Evolutionary conservation across 2,888 invertebrate genomes (phyloP).

Genomic region (Acanthosepion pharaonis): DNA sequence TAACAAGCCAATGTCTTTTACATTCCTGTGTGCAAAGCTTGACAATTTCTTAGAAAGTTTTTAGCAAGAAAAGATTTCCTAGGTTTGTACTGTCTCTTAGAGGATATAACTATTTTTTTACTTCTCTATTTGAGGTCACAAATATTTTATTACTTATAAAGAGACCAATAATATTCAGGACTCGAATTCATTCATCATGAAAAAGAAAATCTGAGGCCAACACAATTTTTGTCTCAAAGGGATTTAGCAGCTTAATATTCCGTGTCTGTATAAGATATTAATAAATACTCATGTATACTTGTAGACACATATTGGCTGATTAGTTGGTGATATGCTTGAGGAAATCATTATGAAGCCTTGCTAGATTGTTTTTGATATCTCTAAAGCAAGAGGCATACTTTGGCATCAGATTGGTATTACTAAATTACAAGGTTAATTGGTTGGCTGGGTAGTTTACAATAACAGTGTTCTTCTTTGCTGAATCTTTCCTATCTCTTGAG

Average conservation of each 20-base stretch:
- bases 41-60: background rate
- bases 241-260: background rate
- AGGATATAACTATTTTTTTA: background rate
- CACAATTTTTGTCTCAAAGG: background rate
- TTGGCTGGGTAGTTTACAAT: no score
- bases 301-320: no score
- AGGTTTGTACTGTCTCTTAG: background rate
- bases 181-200: background rate
- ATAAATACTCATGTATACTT: no score
- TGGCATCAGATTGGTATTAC: no score
- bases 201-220: background rate
- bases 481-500: no score
- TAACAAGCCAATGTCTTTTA: background rate
- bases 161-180: background rate
- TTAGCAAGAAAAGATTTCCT: background rate
- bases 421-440: no score
- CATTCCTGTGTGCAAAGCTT: background rate
- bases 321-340: no score
- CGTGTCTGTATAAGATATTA: no score
- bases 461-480: no score
- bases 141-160: background rate
- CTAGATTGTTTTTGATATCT: no score
- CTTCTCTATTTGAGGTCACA: background rate
- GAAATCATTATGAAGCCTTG: no score
- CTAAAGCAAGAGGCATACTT: no score